These are phyloP conservation scores for Andrena praecox DNA, from an alignment of 2,888 invertebrate species.

Conservation along the genomic window DNA sequence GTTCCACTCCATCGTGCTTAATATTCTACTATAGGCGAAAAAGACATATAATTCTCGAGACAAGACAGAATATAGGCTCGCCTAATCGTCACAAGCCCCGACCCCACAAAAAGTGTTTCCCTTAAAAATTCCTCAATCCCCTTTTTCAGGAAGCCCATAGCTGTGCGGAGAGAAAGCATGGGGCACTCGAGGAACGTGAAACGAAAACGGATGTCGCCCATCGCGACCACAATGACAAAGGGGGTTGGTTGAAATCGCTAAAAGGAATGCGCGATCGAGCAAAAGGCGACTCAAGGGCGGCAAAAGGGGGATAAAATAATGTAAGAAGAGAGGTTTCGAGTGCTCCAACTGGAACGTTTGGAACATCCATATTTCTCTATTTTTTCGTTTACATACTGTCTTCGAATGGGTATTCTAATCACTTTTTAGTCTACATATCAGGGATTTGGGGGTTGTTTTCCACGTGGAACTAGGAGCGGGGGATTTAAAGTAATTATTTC, in stretches of 20 bases:
- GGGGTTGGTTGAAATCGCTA: conserved; percentile 79
- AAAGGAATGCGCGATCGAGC: conserved; percentile 83
- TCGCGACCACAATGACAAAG: conserved; percentile 55
- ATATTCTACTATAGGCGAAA: neutral
- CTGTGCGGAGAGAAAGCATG: conserved; percentile 12
- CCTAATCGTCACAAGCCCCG: neutral
- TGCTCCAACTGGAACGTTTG: conserved; percentile 66
- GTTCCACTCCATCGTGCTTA: neutral
- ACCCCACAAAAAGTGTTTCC: conserved; percentile 3
- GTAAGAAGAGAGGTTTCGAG: conserved; percentile 76
- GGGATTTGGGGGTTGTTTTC: too few species aligned
- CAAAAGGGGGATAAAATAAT: conserved; percentile 74
- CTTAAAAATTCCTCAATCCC: conserved; percentile 43
- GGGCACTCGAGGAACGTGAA: conserved; percentile 68
- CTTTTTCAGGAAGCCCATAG: conserved; percentile 4
- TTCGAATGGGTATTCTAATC: neutral
- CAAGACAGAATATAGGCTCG: neutral
- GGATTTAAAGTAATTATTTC: too few species aligned
- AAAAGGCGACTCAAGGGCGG: conserved; percentile 73
- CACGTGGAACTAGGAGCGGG: too few species aligned
- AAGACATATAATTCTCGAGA: neutral
- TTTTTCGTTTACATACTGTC: neutral
- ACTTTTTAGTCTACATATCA: too few species aligned
- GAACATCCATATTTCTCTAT: conserved; percentile 28
- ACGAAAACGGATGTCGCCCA: conserved; percentile 74